Percentiles rank a stretch among this genome's conserved stretches.
phyloP scores from a whole-genome alignment of 2,113 vertebrate species.

The Poecile atricapillus region DNA sequence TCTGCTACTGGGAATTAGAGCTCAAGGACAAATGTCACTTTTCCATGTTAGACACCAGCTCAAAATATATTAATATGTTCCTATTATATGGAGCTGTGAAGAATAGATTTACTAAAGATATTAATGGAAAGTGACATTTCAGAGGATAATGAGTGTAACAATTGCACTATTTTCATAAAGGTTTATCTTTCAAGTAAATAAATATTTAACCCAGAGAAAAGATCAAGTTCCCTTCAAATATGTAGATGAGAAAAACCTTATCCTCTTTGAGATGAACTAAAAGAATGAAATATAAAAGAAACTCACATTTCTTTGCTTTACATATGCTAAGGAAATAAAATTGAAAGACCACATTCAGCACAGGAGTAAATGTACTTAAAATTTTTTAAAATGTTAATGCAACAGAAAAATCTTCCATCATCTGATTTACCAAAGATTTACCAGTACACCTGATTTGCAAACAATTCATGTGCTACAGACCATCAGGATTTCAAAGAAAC shows the following conservation, averaged over 20 bases:
- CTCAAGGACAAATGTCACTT: conserved; percentile 20
- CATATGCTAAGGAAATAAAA: not conserved
- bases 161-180: not conserved
- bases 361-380: not conserved
- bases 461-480: not conserved
- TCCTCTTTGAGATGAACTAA: not conserved
- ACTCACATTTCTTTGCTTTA: not conserved
- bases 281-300: not conserved
- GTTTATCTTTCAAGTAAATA: not conserved
- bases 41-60: not conserved
- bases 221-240: not conserved
- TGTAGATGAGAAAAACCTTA: not conserved
- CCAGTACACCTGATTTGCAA: not conserved
- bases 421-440: not conserved
- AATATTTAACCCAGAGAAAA: not conserved
- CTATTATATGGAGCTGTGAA: not conserved
- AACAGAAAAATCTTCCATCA: not conserved
- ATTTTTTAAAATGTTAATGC: accelerated
- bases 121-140: not conserved
- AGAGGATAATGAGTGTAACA: not conserved
- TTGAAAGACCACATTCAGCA: not conserved
- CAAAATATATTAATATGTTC: not conserved
- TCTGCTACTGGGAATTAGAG: not conserved
- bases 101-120: not conserved
- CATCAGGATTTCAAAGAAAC: not conserved